Conservation (phyloP, 2,888 invertebrate genomes). For the Melieria crassipennis region DNA sequence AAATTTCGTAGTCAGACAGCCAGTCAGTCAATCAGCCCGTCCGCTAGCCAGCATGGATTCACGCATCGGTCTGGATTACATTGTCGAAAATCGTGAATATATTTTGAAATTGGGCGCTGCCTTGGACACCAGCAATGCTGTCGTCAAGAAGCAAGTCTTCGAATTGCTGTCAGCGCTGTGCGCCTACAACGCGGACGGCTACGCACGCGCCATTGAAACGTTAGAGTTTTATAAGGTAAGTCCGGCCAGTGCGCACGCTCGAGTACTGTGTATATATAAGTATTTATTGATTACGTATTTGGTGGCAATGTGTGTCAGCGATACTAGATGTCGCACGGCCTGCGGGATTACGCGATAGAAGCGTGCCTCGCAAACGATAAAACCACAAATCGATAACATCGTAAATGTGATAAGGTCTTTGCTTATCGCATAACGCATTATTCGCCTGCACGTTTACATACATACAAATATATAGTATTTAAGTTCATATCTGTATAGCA, state of each 20-base stretch:
- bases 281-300: too few relatives aligned
- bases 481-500: neutral
- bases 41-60: slow-evolving; percentile 77
- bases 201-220: slow-evolving; percentile 86
- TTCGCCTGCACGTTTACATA: neutral
- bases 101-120: slow-evolving; percentile 91
- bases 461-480: neutral
- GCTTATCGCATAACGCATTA: too few relatives aligned
- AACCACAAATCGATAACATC: too few relatives aligned
- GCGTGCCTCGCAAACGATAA: too few relatives aligned
- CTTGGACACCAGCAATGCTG: slow-evolving; percentile 87
- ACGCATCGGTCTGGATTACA: slow-evolving; percentile 91
- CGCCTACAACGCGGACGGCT: slow-evolving; percentile 92
- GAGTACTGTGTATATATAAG: neutral
- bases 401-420: too few relatives aligned
- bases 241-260: neutral
- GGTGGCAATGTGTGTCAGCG: too few relatives aligned
- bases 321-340: too few relatives aligned
- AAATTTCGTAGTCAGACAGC: neutral
- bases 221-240: slow-evolving; percentile 92
- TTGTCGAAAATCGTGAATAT: slow-evolving; percentile 93
- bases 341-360: too few relatives aligned
- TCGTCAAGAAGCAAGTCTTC: slow-evolving; percentile 96
- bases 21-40: neutral
- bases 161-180: slow-evolving; percentile 94